phyloP scores from a whole-genome alignment of 92 coral and sea anemone genomes.

The Diadumene lineata region DNA sequence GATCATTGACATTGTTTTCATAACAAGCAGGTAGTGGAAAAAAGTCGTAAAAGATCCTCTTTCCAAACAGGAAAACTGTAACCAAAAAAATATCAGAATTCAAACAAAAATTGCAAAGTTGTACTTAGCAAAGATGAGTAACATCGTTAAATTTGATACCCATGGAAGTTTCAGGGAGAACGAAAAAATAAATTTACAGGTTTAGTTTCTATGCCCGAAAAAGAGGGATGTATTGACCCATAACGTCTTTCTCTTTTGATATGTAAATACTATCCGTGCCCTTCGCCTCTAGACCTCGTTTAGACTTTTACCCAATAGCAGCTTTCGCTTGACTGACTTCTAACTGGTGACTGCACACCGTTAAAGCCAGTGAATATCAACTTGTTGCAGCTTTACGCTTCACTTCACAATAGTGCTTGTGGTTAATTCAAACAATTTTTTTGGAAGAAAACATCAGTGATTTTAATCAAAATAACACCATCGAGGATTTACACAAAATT shows the following conservation, averaged over 20 bases:
- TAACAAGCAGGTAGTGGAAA: conserved; percentile 20
- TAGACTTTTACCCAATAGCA: conserved; percentile 10
- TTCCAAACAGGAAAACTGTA: not conserved
- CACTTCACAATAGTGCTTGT: conserved; percentile 30
- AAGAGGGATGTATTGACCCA: conserved; percentile 14
- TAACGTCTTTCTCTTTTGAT: conserved; percentile 7
- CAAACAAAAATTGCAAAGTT: too few relatives aligned
- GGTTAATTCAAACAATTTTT: conserved; percentile 28
- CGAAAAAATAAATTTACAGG: not conserved
- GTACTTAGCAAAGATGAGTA: too few relatives aligned
- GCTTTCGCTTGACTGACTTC: conserved; percentile 31
- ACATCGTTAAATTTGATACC: too few relatives aligned
- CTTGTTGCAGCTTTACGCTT: conserved; percentile 35
- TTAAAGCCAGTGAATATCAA: conserved; percentile 19
- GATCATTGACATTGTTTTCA: conserved; percentile 21
- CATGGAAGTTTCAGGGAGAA: too few relatives aligned
- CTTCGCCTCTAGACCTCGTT: conserved; percentile 17
- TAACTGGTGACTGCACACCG: conserved; percentile 36
- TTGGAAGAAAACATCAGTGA: conserved; percentile 8
- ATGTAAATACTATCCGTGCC: conserved; percentile 1
- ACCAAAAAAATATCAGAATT: not conserved
- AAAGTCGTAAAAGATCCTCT: not conserved
- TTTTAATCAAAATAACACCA: conserved; percentile 13
- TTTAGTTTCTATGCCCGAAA: not conserved
- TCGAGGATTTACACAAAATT: not conserved